Conservation (phyloP, 2,113 vertebrate species). For the Nibea coibor region DNA sequence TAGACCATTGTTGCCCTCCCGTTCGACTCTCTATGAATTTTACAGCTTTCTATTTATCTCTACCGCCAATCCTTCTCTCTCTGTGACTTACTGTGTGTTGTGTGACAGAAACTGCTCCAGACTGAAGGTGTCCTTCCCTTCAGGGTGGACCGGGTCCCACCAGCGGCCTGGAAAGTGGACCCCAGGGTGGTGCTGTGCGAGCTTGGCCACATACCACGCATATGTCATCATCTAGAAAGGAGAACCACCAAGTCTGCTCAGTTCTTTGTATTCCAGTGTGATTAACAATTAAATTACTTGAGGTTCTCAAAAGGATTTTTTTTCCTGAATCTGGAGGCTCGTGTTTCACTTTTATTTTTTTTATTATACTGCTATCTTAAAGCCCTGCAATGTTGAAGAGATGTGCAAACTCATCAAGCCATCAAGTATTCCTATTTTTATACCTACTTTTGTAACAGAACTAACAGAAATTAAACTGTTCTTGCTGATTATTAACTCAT, state of each 20-base stretch:
- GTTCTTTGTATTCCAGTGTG: conserved; percentile 1
- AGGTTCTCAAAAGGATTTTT: not conserved
- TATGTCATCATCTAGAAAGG: conserved; percentile 96
- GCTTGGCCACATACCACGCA: conserved; percentile 93
- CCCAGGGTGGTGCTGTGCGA: conserved; percentile 89
- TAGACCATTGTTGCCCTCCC: conserved; percentile 61
- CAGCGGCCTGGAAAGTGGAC: conserved; percentile 90
- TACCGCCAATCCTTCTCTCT: conserved; percentile 28
- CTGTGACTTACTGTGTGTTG: conserved; percentile 91
- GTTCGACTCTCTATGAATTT: conserved; percentile 47
- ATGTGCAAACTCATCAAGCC: not conserved
- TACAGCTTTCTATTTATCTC: conserved; percentile 51
- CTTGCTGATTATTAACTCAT: not conserved
- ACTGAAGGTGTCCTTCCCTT: conserved; percentile 88
- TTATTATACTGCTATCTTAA: not conserved
- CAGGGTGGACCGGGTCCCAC: conserved; percentile 87
- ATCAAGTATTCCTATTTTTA: not conserved
- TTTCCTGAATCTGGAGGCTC: not conserved
- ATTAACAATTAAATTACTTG: conserved; percentile 18
- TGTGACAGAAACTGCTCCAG: conserved; percentile 91
- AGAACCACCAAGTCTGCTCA: conserved; percentile 28
- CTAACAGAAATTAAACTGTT: not conserved
- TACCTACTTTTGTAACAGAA: not conserved
- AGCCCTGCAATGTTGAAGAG: not conserved
- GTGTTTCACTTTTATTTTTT: conserved; percentile 2